Percentiles rank a stretch among this genome's conserved stretches.
These are phyloP conservation scores for Canis aureus DNA, from an alignment of 2,113 vertebrate species.

Conservation along the genomic window DNA sequence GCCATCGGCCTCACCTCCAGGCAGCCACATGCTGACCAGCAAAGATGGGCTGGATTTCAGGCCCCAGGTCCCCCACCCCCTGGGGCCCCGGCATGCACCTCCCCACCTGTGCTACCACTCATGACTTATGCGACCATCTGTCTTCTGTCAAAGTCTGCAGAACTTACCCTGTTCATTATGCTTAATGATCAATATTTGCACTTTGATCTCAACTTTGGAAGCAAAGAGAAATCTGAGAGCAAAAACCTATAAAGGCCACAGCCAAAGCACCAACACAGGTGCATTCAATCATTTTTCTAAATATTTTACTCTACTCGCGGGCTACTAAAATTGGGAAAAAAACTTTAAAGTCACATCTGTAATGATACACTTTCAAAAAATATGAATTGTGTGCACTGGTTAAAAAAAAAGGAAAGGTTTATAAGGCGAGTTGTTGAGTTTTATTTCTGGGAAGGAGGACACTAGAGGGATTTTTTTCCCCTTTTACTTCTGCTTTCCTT, in stretches of 20 bases:
- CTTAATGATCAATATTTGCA: neutral
- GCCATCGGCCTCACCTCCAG: neutral
- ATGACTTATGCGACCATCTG: neutral
- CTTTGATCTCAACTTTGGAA: neutral
- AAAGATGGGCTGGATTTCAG: neutral
- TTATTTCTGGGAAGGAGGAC: neutral
- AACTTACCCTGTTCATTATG: neutral
- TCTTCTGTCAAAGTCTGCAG: fast-evolving
- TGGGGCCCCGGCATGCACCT: fast-evolving
- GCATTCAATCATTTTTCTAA: neutral
- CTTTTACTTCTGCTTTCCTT: neutral
- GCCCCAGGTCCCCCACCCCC: neutral
- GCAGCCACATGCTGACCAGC: neutral
- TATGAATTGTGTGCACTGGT: neutral
- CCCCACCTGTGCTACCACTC: neutral
- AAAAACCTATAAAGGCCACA: neutral
- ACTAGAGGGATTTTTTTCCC: fast-evolving
- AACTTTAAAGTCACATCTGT: neutral
- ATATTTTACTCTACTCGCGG: neutral
- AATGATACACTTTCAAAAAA: neutral
- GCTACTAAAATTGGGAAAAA: neutral
- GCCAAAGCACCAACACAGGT: too few species aligned
- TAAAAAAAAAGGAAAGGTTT: neutral
- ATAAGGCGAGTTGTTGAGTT: neutral
- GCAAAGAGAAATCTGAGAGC: neutral